Base-by-base conservation (phyloP, 2,888 invertebrate genomes). In the Plutella xylostella region DNA sequence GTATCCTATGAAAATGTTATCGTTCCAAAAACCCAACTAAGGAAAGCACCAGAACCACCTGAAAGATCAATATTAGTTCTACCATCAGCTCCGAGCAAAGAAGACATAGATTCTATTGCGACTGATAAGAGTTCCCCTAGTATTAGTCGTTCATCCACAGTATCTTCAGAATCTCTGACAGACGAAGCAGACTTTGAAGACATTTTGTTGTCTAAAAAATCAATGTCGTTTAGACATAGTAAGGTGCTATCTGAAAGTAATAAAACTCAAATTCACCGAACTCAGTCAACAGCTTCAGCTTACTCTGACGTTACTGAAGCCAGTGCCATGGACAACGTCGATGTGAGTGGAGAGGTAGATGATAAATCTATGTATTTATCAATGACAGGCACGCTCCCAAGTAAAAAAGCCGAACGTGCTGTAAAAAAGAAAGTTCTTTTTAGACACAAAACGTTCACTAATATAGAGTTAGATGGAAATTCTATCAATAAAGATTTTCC, bases 281-380 rank as follows among this genome's bases (percentile, higher is more conserved):
- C 75, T 28, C 61, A 62, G 44, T 82, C 82, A 0, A 67, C 63
- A 49, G 69, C 68, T 18, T 77, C 83, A n/a, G 65, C 71, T 52
- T 64, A 65, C 44, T 77, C 82, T 25, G 64, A 72, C 55, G 43
- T 64, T 14, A 79, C 80, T 14, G 76, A 76, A 57, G 67, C 63
- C n/a, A 82, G 82, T 62, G 82, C 83, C 37, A 63, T 83, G 48
- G 83, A 82, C 62, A 80, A 82, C 62, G 75, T 82, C 19, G 83
- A 83, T 54, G 78, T 78, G 38, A 80, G 77, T 56, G 61, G 51
- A 42, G 74, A 79, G 44, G 42, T 53, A 22, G 59, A 63, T 25
- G 65, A 69, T 17, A 72, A 72, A 48, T 51, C 64, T 30, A 58
- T 77, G 30, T 77, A 77, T 52, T 55, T 76, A 35, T 68, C 77